A percentile compares a stretch with the other conserved stretches of the same genome.
Conservation (phyloP, 2,797 vertebrate species). For the Bovichtus variegatus region DNA sequence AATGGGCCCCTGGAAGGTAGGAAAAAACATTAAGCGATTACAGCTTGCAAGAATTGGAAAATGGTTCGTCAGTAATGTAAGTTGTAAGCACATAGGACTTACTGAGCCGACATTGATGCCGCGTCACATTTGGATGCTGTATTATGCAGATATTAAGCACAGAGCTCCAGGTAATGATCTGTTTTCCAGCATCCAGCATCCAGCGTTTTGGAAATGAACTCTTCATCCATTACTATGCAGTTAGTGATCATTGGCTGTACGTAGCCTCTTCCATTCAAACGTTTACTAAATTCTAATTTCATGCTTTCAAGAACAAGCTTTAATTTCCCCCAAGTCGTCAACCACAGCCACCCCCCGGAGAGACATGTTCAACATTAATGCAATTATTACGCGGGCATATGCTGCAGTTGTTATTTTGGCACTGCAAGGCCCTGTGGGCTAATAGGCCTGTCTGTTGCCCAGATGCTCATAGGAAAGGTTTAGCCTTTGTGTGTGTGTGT, state of each 20-base stretch:
- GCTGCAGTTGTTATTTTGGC: conserved; percentile 85
- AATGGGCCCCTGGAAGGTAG: not conserved
- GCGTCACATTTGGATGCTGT: not conserved
- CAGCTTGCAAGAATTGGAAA: conserved; percentile 9
- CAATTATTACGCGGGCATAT: conserved; percentile 86
- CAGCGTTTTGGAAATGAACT: conserved; percentile 43
- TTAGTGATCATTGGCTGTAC: conserved; percentile 76
- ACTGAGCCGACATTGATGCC: not conserved
- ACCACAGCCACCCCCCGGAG: conserved; percentile 70
- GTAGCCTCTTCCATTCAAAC: conserved; percentile 61
- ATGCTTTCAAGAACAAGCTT: conserved; percentile 76
- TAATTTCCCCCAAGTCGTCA: conserved; percentile 75
- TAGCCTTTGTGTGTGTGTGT: conserved; percentile 21
- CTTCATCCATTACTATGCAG: conserved; percentile 61
- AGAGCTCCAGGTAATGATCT: conserved; percentile 55
- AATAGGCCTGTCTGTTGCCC: conserved; percentile 83
- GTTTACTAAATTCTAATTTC: conserved; percentile 76
- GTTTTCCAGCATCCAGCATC: conserved; percentile 38
- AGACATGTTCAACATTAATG: conserved; percentile 86
- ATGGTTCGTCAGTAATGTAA: not conserved
- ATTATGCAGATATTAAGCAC: conserved; percentile 15
- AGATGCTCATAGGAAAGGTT: conserved; percentile 80
- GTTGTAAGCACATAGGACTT: not conserved
- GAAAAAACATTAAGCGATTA: conserved; percentile 23
- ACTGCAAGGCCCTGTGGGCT: conserved; percentile 79